Evolutionary conservation across 2,888 invertebrate genomes (phyloP).

Genomic region (Mactromeris polynyma): DNA sequence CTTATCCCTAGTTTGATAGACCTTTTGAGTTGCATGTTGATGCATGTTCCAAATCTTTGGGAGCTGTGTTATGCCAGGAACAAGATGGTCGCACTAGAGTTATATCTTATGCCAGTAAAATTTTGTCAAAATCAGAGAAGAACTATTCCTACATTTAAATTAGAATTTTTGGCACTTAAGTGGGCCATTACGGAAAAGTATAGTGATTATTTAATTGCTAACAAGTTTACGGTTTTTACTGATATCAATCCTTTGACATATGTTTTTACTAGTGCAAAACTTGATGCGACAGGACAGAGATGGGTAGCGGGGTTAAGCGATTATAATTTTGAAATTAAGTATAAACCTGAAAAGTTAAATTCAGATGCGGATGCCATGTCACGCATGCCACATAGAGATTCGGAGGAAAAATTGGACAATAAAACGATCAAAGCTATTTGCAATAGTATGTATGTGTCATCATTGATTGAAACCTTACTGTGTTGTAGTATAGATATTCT

Average conservation of each 20-base stretch:
- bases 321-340: too few species aligned
- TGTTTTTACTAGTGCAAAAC: too few species aligned
- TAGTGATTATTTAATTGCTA: too few species aligned
- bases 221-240: too few species aligned
- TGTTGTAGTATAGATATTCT: background rate
- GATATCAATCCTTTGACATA: too few species aligned
- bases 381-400: too few species aligned
- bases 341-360: too few species aligned
- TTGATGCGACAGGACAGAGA: too few species aligned
- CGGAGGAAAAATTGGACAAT: background rate
- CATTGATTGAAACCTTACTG: background rate
- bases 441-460: background rate
- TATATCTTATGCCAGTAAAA: background rate
- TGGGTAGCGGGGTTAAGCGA: too few species aligned
- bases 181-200: too few species aligned
- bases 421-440: background rate
- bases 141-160: conserved; percentile 26
- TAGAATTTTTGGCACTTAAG: too few species aligned
- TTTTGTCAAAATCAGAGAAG: background rate
- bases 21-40: conserved; percentile 15
- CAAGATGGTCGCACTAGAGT: background rate
- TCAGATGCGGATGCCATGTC: too few species aligned
- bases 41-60: background rate
- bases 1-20: conserved; percentile 17
- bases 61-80: background rate